These are phyloP conservation scores for Megaceryle torquata DNA, from an alignment of 2,113 vertebrate genomes.

Conservation along the genomic window DNA sequence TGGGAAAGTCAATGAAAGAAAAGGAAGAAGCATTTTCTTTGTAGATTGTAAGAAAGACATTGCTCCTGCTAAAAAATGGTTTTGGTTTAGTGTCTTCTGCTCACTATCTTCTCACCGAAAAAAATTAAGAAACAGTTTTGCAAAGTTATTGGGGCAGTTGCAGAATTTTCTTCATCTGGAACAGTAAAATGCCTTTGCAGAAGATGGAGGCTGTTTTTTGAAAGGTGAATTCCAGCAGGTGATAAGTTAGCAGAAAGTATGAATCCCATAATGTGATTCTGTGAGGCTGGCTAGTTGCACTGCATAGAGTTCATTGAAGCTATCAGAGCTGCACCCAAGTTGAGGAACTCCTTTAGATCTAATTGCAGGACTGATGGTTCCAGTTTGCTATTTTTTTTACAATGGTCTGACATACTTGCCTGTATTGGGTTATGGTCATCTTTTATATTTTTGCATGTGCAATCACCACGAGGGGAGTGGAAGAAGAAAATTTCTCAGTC, in stretches of 20 bases:
- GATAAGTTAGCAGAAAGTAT: background rate
- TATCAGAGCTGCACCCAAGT: background rate
- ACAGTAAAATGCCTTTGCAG: background rate
- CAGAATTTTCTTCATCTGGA: background rate
- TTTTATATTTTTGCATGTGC: background rate
- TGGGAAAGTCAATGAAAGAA: background rate
- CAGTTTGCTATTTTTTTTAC: background rate
- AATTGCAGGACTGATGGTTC: background rate
- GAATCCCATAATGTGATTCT: background rate
- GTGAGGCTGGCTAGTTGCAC: background rate
- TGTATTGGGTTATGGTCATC: background rate
- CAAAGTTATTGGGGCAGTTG: background rate
- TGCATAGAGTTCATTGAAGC: background rate
- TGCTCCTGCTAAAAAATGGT: background rate
- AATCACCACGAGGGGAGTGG: background rate
- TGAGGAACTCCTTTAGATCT: background rate
- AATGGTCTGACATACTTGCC: background rate
- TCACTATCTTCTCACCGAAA: background rate
- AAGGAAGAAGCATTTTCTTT: background rate
- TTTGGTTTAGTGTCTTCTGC: background rate
- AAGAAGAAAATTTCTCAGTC: background rate
- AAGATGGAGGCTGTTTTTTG: background rate
- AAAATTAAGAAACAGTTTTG: background rate
- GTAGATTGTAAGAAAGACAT: background rate
- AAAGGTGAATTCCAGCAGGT: background rate